Percentiles rank a stretch among this genome's conserved stretches.
These are phyloP conservation scores for Drosophila pseudoobscura DNA, from an alignment of 1,140 invertebrate species.

Conservation along the genomic window DNA sequence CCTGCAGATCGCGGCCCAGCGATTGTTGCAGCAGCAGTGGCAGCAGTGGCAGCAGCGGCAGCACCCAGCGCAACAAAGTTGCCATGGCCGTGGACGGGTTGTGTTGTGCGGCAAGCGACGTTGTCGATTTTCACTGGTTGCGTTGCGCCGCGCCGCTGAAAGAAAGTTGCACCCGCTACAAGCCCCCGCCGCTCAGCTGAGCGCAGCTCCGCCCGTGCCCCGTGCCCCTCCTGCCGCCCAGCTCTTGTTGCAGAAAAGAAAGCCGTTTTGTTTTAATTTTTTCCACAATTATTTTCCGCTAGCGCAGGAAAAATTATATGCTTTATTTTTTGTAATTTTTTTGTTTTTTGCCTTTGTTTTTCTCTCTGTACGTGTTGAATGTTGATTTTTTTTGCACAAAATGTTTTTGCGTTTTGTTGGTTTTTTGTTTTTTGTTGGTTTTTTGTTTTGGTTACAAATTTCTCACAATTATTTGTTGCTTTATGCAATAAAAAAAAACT, in stretches of 20 bases:
- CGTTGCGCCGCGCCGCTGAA: slow-evolving; percentile 45
- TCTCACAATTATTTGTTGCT: slow-evolving; percentile 74
- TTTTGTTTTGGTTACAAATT: slow-evolving; percentile 81
- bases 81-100: slow-evolving; percentile 38
- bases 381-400: slow-evolving; percentile 56
- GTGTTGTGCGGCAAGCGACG: slow-evolving; percentile 28
- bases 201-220: slow-evolving; percentile 1
- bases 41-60: slow-evolving; percentile 26
- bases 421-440: slow-evolving; percentile 41
- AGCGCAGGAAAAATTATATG: slow-evolving; percentile 79
- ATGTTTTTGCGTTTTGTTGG: slow-evolving; percentile 52
- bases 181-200: no score
- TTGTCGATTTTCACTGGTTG: slow-evolving; percentile 58
- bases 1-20: slow-evolving; percentile 36
- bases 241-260: slow-evolving; percentile 59
- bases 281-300: slow-evolving; percentile 80
- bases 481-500: slow-evolving; percentile 77
- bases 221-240: background rate
- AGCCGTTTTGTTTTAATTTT: slow-evolving; percentile 79
- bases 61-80: slow-evolving; percentile 26
- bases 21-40: slow-evolving; percentile 33
- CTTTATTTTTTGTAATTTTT: slow-evolving; percentile 77
- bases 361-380: slow-evolving; percentile 53
- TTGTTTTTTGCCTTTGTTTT: slow-evolving; percentile 49
- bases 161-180: slow-evolving; percentile 72